Percentiles rank a stretch among this genome's conserved stretches.
Evolutionary conservation across 2,888 invertebrate genomes (phyloP).

Genomic region (Formica aserva): DNA sequence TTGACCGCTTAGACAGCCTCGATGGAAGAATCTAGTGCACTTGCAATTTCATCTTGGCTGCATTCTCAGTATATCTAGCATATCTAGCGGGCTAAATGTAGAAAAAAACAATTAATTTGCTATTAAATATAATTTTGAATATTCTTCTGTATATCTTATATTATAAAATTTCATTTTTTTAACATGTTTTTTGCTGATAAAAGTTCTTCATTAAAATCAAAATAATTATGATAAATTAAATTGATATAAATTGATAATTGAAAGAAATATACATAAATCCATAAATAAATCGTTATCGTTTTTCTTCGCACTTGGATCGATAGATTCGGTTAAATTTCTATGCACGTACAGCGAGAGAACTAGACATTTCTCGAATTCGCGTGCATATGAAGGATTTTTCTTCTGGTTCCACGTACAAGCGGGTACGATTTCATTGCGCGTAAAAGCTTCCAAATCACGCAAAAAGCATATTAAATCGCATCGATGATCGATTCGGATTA

Average conservation of each 20-base stretch:
- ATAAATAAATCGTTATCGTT: background rate
- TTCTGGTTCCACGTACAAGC: slow-evolving; percentile 38
- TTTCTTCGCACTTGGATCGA: slow-evolving; percentile 31
- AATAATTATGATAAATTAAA: background rate
- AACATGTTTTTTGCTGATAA: background rate
- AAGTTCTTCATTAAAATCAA: background rate
- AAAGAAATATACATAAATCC: background rate
- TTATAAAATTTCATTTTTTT: background rate
- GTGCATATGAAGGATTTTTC: slow-evolving; percentile 30
- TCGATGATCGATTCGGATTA: slow-evolving; percentile 30
- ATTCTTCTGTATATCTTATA: background rate
- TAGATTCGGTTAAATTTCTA: slow-evolving; percentile 19
- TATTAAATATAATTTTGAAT: background rate
- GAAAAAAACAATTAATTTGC: background rate
- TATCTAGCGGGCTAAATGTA: background rate
- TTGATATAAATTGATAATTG: background rate
- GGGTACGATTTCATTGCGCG: slow-evolving; percentile 44
- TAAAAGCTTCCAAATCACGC: slow-evolving; percentile 21
- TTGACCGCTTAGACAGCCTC: background rate
- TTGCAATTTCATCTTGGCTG: slow-evolving; percentile 1
- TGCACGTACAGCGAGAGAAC: slow-evolving; percentile 34
- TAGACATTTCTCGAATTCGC: slow-evolving; percentile 21
- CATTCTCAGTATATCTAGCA: background rate
- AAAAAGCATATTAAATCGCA: slow-evolving; percentile 12
- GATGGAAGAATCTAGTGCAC: background rate